phyloP scores from a whole-genome alignment of 1,140 invertebrate species.

The Apis laboriosa region DNA sequence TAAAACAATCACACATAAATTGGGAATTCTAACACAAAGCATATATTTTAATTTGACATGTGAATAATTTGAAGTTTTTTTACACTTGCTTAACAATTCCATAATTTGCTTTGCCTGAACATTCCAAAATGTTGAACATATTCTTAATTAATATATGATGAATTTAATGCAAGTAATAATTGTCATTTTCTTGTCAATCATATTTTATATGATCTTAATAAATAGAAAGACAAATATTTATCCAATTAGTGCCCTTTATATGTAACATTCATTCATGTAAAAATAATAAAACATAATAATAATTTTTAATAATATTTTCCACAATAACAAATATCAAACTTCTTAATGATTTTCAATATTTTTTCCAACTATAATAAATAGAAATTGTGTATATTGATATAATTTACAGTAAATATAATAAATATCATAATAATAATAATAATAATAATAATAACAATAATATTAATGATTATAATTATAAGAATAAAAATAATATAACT shows the following conservation, averaged over 20 bases:
- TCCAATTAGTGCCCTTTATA: constrained; percentile 55
- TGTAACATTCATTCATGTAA: constrained; percentile 57
- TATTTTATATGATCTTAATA: constrained; percentile 58
- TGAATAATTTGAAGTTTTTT: constrained; percentile 61
- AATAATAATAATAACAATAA: constrained; percentile 53
- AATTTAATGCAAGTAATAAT: constrained; percentile 48
- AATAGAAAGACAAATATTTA: constrained; percentile 56
- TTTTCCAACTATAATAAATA: constrained; percentile 50
- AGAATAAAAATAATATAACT: constrained; percentile 47
- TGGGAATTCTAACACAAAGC: constrained; percentile 72
- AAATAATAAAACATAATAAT: constrained; percentile 49
- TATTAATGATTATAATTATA: constrained; percentile 36
- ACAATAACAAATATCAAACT: not conserved
- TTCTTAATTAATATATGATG: constrained; percentile 43
- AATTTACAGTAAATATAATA: constrained; percentile 58
- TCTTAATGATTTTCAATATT: not conserved
- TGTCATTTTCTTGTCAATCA: constrained; percentile 50
- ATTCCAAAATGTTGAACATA: constrained; percentile 57
- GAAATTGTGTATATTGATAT: constrained; percentile 56
- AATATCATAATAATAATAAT: constrained; percentile 37
- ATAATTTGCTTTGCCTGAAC: constrained; percentile 56
- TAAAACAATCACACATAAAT: constrained; percentile 24
- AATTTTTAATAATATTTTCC: constrained; percentile 5
- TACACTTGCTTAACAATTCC: constrained; percentile 65
- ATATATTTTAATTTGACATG: constrained; percentile 69